These are phyloP conservation scores for Xestia sexstrigata DNA, from an alignment of 2,888 invertebrate species.

Conservation along the genomic window DNA sequence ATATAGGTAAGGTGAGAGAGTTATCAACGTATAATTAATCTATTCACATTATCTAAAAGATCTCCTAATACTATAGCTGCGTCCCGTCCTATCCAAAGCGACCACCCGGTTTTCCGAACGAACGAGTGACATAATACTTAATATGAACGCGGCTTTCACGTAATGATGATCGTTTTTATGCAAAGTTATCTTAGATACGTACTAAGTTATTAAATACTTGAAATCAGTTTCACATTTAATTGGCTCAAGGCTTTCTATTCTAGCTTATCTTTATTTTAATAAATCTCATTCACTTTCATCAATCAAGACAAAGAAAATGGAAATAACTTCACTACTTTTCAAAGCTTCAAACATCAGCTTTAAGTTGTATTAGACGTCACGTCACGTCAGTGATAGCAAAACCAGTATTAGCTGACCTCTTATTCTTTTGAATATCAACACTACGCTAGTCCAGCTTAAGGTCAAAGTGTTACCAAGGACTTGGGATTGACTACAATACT, in stretches of 20 bases:
- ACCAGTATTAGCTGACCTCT: too few species aligned
- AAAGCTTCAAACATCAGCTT: neutral
- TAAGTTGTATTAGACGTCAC: neutral
- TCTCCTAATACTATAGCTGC: neutral
- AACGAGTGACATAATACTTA: neutral
- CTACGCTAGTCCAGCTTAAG: too few species aligned
- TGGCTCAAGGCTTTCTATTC: conserved; percentile 7
- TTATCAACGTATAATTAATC: too few species aligned
- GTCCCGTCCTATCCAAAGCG: neutral
- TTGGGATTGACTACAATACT: neutral
- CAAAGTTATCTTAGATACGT: neutral
- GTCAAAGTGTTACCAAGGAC: neutral
- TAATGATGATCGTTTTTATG: neutral
- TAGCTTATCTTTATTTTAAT: conserved; percentile 18
- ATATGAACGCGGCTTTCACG: neutral
- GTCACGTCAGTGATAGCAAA: neutral
- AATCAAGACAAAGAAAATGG: conserved; percentile 38
- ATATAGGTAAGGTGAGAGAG: neutral
- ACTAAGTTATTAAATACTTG: neutral
- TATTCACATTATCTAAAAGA: neutral
- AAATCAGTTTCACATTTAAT: conserved; percentile 4
- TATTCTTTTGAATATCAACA: too few species aligned
- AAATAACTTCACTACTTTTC: conserved; percentile 17
- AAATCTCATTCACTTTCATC: conserved; percentile 34
- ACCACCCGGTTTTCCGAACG: neutral